Percentiles rank a stretch among this genome's conserved stretches.
Conservation (phyloP, 2,113 vertebrate genomes). For the Axis porcinus region DNA sequence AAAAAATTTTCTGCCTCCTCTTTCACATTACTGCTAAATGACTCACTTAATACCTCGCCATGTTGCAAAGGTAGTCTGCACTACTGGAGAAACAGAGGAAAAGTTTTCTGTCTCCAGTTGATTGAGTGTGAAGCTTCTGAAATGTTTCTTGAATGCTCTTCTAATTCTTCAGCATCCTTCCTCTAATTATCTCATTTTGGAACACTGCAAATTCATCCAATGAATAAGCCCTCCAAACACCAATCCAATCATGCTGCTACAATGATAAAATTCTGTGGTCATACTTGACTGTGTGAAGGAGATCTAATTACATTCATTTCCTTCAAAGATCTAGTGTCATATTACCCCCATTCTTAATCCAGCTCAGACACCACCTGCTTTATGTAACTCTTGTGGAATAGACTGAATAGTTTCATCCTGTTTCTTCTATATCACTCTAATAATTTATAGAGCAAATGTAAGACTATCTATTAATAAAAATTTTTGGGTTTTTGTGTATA, state of each 20-base stretch:
- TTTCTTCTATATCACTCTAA: not conserved
- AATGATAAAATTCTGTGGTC: not conserved
- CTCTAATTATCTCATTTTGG: not conserved
- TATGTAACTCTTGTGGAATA: not conserved
- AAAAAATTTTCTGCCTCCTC: not conserved
- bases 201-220: not conserved
- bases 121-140: not conserved
- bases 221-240: not conserved
- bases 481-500: not conserved
- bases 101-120: not conserved
- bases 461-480: not conserved
- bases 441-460: not conserved
- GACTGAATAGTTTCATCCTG: not conserved
- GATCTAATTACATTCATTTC: not conserved
- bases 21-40: not conserved
- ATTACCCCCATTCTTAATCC: not conserved
- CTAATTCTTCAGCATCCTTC: not conserved
- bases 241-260: not conserved
- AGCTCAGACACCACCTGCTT: not conserved
- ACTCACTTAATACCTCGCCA: not conserved
- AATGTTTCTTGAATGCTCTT: not conserved
- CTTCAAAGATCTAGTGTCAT: not conserved
- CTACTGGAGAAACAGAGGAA: not conserved
- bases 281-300: not conserved
- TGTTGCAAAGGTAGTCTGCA: not conserved